phyloP scores from a whole-genome alignment of 2,797 vertebrate species.

The Erpetoichthys calabaricus region DNA sequence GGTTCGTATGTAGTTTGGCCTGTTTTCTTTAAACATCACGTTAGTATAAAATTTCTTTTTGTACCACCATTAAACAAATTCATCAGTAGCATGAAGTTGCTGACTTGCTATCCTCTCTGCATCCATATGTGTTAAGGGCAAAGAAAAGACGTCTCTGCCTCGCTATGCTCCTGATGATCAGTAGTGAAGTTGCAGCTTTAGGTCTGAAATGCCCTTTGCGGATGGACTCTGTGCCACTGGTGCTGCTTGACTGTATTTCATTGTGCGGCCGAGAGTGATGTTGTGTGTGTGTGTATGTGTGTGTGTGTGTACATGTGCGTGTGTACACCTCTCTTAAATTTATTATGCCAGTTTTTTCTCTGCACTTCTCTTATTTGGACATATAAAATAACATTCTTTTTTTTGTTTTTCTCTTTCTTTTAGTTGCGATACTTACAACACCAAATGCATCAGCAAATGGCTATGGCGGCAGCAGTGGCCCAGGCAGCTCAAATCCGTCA shows the following conservation, averaged over 20 bases:
- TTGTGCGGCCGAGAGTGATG: constrained; percentile 8
- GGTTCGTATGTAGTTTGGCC: not conserved
- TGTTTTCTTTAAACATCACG: not conserved
- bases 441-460: constrained; percentile 87
- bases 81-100: constrained; percentile 49
- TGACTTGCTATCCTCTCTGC: constrained; percentile 53
- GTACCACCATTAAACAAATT: too few relatives aligned
- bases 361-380: constrained; percentile 4
- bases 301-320: constrained; percentile 23
- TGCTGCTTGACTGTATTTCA: constrained; percentile 67
- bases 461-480: constrained; percentile 63
- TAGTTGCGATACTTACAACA: constrained; percentile 91
- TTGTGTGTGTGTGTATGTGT: not conserved
- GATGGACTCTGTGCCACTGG: constrained; percentile 53
- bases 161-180: too few relatives aligned
- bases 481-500: constrained; percentile 58
- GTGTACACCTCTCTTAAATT: too few relatives aligned
- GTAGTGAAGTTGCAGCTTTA: too few relatives aligned
- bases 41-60: constrained; percentile 17
- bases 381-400: constrained; percentile 9
- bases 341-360: not conserved
- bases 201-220: constrained; percentile 24
- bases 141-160: constrained; percentile 5
- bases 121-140: constrained; percentile 26
- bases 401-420: constrained; percentile 23